phyloP scores from a whole-genome alignment of 2,888 invertebrate species.

The Meandrusa payeni region DNA sequence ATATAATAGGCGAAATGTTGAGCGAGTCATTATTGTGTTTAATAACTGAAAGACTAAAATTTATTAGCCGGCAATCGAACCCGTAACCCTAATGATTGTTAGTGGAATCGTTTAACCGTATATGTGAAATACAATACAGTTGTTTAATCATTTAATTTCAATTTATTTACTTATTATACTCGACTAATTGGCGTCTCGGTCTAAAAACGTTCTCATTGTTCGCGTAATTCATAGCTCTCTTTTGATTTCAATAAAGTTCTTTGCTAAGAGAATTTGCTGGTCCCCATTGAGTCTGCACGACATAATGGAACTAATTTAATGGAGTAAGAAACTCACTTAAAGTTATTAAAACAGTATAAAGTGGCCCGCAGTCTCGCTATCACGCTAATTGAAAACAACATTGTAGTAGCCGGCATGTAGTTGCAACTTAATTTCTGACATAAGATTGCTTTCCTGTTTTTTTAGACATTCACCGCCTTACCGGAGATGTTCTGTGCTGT shows the following conservation, averaged over 20 bases:
- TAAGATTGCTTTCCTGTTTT: conserved; percentile 18
- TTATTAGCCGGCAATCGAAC: too few relatives aligned
- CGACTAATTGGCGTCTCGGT: conserved; percentile 4
- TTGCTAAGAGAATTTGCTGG: conserved; percentile 15
- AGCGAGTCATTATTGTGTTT: too few relatives aligned
- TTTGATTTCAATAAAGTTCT: conserved; percentile 15
- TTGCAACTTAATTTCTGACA: conserved; percentile 23
- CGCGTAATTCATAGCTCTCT: neutral
- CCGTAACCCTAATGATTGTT: too few relatives aligned
- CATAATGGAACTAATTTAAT: conserved; percentile 39
- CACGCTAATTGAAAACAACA: conserved; percentile 67
- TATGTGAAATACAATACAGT: too few relatives aligned
- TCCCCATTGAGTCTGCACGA: conserved; percentile 28
- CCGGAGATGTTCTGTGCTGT: neutral
- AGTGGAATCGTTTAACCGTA: too few relatives aligned
- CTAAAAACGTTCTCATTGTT: conserved; percentile 1
- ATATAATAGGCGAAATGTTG: too few relatives aligned
- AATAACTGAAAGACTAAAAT: too few relatives aligned
- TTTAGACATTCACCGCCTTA: conserved; percentile 1
- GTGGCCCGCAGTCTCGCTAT: conserved; percentile 45
- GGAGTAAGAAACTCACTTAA: conserved; percentile 59
- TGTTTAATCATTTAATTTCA: too few relatives aligned
- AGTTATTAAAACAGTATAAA: conserved; percentile 69
- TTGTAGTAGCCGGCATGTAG: conserved; percentile 35
- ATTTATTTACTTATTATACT: too few relatives aligned